Conservation (phyloP, 2,797 vertebrate species). For the Anguilla anguilla region DNA sequence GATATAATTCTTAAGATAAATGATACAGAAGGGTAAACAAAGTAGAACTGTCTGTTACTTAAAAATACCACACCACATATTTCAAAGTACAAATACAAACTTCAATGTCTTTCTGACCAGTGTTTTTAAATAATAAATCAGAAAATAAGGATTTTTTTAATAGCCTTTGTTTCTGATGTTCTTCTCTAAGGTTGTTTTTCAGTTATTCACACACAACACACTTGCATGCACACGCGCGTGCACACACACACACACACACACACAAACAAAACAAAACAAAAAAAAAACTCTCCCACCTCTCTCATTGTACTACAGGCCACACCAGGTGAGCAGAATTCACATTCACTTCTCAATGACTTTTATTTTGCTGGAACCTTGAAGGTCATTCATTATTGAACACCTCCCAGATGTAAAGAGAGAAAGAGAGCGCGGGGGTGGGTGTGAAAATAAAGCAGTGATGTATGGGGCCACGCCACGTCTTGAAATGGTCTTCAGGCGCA, state of each 20-base stretch:
- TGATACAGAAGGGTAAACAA: neutral
- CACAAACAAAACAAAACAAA: neutral
- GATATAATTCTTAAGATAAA: neutral
- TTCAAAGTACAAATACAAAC: neutral
- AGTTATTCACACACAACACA: neutral
- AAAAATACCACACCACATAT: neutral
- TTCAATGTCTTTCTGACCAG: neutral
- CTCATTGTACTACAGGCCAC: neutral
- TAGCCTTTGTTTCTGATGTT: neutral
- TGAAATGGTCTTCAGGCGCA: neutral
- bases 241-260: neutral
- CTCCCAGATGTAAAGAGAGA: neutral
- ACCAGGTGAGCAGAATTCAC: neutral
- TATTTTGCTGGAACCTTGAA: neutral
- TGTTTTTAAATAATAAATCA: neutral
- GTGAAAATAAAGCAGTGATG: neutral
- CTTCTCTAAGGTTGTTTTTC: neutral
- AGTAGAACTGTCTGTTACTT: neutral
- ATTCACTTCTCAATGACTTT: neutral
- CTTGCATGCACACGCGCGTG: neutral
- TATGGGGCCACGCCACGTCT: neutral
- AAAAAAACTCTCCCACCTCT: neutral
- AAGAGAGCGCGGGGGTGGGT: neutral
- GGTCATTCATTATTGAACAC: constrained; percentile 10
- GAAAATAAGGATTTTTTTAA: neutral